Conservation (phyloP, 2,113 vertebrate genomes). For the Ginglymostoma cirratum region DNA sequence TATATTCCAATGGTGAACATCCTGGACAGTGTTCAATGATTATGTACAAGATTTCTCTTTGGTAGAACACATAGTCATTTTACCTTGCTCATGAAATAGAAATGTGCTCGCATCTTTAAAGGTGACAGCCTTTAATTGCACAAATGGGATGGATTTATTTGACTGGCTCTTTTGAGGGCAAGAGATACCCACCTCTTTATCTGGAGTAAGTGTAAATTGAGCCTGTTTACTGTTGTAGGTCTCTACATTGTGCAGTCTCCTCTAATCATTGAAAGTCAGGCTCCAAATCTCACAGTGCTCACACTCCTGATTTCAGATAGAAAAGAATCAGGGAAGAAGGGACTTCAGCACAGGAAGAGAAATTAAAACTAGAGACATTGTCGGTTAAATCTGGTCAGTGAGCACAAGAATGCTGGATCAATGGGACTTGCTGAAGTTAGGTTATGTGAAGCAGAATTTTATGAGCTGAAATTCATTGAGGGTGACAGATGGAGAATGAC, state of each 20-base stretch:
- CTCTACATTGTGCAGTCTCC: neutral
- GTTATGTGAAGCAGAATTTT: too few relatives aligned
- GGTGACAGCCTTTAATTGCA: neutral
- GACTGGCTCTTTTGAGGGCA: too few relatives aligned
- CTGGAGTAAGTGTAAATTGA: neutral
- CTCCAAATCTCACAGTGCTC: neutral
- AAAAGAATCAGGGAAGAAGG: too few relatives aligned
- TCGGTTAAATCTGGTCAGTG: too few relatives aligned
- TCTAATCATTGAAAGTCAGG: neutral
- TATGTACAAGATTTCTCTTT: neutral
- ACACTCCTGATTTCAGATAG: neutral
- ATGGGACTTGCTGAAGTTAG: too few relatives aligned
- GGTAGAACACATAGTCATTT: neutral
- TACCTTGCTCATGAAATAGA: neutral
- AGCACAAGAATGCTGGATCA: too few relatives aligned
- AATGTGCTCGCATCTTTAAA: neutral
- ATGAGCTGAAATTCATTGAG: too few relatives aligned
- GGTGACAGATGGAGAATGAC: too few relatives aligned
- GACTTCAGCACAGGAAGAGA: too few relatives aligned
- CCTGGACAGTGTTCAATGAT: neutral
- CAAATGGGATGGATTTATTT: neutral
- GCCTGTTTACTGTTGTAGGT: neutral
- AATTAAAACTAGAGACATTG: too few relatives aligned
- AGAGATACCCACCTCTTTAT: too few relatives aligned
- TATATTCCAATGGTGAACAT: neutral